Evolutionary conservation across 2,113 vertebrate species (phyloP).

Genomic region (Anas platyrhynchos): DNA sequence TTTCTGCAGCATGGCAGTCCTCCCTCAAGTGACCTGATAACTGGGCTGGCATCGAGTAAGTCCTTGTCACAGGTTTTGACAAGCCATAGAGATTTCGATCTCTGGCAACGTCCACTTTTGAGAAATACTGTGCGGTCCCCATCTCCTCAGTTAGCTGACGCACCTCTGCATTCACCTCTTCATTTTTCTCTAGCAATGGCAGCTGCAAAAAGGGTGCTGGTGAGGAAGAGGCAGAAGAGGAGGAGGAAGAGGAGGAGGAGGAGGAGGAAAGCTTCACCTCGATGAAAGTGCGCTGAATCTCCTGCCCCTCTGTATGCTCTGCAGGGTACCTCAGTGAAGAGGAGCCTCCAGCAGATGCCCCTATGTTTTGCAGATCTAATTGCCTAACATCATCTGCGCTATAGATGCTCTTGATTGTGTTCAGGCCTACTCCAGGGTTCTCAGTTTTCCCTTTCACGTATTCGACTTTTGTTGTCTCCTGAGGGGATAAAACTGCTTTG

Average conservation of each 20-base stretch:
- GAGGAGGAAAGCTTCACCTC: slow-evolving; percentile 79
- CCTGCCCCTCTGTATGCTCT: slow-evolving; percentile 63
- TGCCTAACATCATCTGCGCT: slow-evolving; percentile 25
- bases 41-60: slow-evolving; percentile 80
- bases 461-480: neutral
- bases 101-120: accelerated
- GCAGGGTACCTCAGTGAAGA: neutral
- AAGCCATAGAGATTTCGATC: slow-evolving; percentile 43
- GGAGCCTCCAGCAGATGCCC: neutral
- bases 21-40: slow-evolving; percentile 69
- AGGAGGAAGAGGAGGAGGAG: slow-evolving; percentile 43
- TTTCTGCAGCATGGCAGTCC: slow-evolving; percentile 13
- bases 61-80: slow-evolving; percentile 74
- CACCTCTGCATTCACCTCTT: neutral
- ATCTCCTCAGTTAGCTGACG: neutral
- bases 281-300: slow-evolving; percentile 82
- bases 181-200: slow-evolving; percentile 29
- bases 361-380: neutral
- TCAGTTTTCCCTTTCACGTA: neutral
- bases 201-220: slow-evolving; percentile 51
- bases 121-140: neutral
- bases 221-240: slow-evolving; percentile 62
- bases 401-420: neutral
- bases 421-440: neutral
- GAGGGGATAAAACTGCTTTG: slow-evolving; percentile 29